Conservation (phyloP, 2,888 invertebrate species). For the Herminia tarsipennalis region DNA sequence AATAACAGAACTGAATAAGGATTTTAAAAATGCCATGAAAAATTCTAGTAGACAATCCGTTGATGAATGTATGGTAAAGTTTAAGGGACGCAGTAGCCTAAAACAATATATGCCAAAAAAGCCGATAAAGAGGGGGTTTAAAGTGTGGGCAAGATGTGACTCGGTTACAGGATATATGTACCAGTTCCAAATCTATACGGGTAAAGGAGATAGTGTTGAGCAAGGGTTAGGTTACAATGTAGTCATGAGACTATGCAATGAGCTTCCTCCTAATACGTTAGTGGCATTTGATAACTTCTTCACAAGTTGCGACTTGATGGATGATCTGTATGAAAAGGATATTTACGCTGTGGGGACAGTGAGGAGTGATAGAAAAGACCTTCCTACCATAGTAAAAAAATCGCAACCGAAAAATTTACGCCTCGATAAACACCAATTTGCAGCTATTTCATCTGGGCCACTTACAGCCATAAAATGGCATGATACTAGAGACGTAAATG, state of each 20-base stretch:
- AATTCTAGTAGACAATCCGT: conserved; percentile 19
- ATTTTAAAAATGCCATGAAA: conserved; percentile 24
- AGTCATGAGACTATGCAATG: conserved; percentile 32
- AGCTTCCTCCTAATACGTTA: conserved; percentile 35
- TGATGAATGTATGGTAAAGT: conserved; percentile 15
- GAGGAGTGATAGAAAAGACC: conserved; percentile 34
- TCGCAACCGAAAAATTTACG: conserved; percentile 2
- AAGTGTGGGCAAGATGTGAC: conserved; percentile 15
- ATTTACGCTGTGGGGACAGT: conserved; percentile 43
- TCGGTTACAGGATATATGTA: neutral
- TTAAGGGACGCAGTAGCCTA: conserved; percentile 18
- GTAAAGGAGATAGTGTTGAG: conserved; percentile 1
- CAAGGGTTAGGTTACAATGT: conserved; percentile 33
- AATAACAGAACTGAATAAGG: conserved; percentile 27
- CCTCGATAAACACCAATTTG: too few relatives aligned
- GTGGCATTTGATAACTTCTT: conserved; percentile 53
- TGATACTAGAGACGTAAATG: conserved; percentile 30
- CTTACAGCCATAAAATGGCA: conserved; percentile 44
- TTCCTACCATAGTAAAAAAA: conserved; percentile 37
- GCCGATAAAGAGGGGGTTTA: conserved; percentile 21
- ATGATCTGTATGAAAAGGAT: conserved; percentile 26
- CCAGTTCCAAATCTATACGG: neutral
- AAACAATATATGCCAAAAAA: conserved; percentile 30
- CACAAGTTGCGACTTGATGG: conserved; percentile 32
- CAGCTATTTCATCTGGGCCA: conserved; percentile 36